A percentile compares a stretch with the other conserved stretches of the same genome.
Evolutionary conservation across 2,888 invertebrate genomes (phyloP).

Genomic region (Baronia brevicornis): DNA sequence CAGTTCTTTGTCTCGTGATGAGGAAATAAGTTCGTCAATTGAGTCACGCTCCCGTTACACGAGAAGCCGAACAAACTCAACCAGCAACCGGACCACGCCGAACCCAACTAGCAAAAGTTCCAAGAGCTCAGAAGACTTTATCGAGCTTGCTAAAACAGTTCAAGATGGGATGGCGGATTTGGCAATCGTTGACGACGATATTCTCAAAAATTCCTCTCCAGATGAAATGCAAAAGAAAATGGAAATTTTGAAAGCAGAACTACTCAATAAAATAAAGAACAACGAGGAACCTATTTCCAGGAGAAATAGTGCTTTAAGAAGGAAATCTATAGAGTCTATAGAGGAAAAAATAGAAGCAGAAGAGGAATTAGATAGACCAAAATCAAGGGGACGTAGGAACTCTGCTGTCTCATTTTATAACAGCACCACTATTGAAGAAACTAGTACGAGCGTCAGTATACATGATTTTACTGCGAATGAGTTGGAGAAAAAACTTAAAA

Average conservation of each 20-base stretch:
- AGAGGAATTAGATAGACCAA: slow-evolving; percentile 43
- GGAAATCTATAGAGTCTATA: slow-evolving; percentile 49
- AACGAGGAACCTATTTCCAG: slow-evolving; percentile 44
- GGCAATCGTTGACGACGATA: slow-evolving; percentile 49
- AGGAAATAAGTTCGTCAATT: slow-evolving; percentile 51
- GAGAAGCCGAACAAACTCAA: slow-evolving; percentile 46
- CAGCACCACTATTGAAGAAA: slow-evolving; percentile 31
- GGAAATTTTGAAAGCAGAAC: slow-evolving; percentile 51
- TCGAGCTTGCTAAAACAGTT: slow-evolving; percentile 71
- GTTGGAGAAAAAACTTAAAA: slow-evolving; percentile 29
- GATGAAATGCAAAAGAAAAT: slow-evolving; percentile 54
- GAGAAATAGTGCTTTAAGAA: slow-evolving; percentile 44
- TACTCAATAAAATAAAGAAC: slow-evolving; percentile 57
- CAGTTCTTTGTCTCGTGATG: slow-evolving; percentile 57
- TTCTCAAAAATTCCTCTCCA: slow-evolving; percentile 32
- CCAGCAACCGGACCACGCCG: slow-evolving; percentile 44
- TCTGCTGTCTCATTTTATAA: slow-evolving; percentile 54
- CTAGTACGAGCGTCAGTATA: slow-evolving; percentile 30
- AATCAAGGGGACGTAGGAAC: slow-evolving; percentile 51
- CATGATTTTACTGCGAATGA: slow-evolving; percentile 28
- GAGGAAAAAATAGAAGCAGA: slow-evolving; percentile 44
- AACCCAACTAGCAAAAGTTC: slow-evolving; percentile 46
- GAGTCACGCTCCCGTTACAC: slow-evolving; percentile 51
- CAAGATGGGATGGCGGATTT: slow-evolving; percentile 74
- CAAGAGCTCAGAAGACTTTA: slow-evolving; percentile 57